Conservation (phyloP, 2,797 vertebrate species). For the Harpagifer antarcticus region DNA sequence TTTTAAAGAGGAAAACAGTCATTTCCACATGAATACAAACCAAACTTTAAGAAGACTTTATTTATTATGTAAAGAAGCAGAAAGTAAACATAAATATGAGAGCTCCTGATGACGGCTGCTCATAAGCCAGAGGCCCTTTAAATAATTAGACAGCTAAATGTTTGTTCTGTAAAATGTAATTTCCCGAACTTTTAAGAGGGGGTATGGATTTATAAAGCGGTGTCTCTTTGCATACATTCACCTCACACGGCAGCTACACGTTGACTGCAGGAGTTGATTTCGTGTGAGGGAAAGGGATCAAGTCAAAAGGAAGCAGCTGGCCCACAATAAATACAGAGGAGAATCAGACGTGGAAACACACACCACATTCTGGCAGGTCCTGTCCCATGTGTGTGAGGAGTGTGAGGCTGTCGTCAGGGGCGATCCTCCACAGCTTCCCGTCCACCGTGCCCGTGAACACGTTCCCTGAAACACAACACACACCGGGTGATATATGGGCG, state of each 20-base stretch:
- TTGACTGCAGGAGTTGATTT: neutral
- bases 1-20: too few species aligned
- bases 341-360: slow-evolving; percentile 10
- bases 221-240: neutral
- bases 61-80: neutral
- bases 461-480: slow-evolving; percentile 72
- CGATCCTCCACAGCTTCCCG: slow-evolving; percentile 84
- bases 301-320: neutral
- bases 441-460: slow-evolving; percentile 85
- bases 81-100: neutral
- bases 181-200: too few species aligned
- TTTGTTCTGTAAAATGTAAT: neutral
- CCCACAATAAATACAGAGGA: slow-evolving; percentile 9
- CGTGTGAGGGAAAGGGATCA: neutral
- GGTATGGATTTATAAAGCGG: too few species aligned
- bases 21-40: too few species aligned
- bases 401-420: slow-evolving; percentile 75
- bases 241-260: neutral
- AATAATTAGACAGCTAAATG: neutral
- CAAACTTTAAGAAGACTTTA: too few species aligned
- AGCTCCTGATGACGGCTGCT: too few species aligned
- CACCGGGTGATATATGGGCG: neutral
- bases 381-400: slow-evolving; percentile 84
- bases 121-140: neutral
- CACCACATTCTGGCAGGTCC: slow-evolving; percentile 81